Evolutionary conservation across 2,113 vertebrate species (phyloP), one percentile per base, ranked within the genome.

Genomic region (Ceuthmochares aereus): DNA sequence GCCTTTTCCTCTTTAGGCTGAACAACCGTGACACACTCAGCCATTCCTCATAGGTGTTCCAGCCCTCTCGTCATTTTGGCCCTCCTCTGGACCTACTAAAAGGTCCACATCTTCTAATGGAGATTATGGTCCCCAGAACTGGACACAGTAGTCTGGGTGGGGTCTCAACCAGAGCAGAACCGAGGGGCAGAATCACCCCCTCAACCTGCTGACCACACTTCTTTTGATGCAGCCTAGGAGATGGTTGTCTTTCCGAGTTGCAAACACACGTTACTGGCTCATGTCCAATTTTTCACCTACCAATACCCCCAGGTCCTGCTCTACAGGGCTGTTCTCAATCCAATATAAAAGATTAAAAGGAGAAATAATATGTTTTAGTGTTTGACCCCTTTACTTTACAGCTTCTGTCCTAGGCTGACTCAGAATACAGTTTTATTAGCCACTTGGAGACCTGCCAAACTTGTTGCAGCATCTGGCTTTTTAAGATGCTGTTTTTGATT

Each of bases 151-250:
- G 8, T 67, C 14, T 21, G 23, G 12, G 47, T 49, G 47, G 14
- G 22, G 22, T 56, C 43, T 85, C 14, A 45, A 12, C 1, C 2
- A 67, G 64, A 52, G 42, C 11, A 19, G 37, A 58, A 32, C 4
- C 52, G 73, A 64, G 77, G 10, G 12, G 10, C 4, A 76, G 67
- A 55, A 34, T 64, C 19, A 8, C 14, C 19, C 73, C 20, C 16
- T 80, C 0, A 0, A 18, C 14, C 21, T 89, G 19, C 52, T 77
- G 67, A 37, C 22, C 34, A 40, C 0, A 0, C 26, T 84, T 51
- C 9, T 30, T 63, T 54, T 42, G 7, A 34, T 56, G 10, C 22
- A 51, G 42, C 49, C 42, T 30, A 32, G 36, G 37, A 56, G 17
- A 27, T 4, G 10, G 14, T 37, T 29, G 14, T 5, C 29, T 77